These are phyloP conservation scores for Hydrochoerus hydrochaeris DNA, from an alignment of 2,113 vertebrate species.

Conservation along the genomic window DNA sequence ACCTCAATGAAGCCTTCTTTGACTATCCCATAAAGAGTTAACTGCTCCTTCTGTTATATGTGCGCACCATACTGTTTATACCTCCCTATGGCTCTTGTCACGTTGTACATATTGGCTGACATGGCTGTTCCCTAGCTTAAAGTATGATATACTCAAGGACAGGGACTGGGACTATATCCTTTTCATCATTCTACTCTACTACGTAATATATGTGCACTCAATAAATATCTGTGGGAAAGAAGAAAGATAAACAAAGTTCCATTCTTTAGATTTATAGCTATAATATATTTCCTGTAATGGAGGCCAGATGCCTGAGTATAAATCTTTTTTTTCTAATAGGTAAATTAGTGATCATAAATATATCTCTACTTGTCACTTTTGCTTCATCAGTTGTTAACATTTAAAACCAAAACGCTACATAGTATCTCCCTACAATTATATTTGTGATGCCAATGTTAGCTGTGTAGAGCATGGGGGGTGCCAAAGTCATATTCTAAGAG, in stretches of 20 bases:
- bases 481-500: neutral
- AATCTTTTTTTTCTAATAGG: neutral
- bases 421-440: neutral
- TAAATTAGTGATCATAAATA: neutral
- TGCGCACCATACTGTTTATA: neutral
- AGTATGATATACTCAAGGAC: neutral
- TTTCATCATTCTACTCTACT: neutral
- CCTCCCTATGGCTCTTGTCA: neutral
- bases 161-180: neutral
- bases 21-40: neutral
- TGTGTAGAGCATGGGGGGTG: neutral
- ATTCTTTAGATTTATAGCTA: neutral
- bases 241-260: neutral
- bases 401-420: neutral
- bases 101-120: neutral
- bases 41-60: neutral
- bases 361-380: neutral
- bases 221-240: neutral
- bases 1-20: neutral
- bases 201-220: neutral
- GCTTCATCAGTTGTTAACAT: neutral
- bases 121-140: neutral
- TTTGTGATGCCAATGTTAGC: neutral
- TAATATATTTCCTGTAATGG: neutral
- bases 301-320: neutral